Evolutionary conservation across 2,797 vertebrate species (phyloP), one percentile per base, ranked within the genome.

Genomic region (Etheostoma nigrum): DNA sequence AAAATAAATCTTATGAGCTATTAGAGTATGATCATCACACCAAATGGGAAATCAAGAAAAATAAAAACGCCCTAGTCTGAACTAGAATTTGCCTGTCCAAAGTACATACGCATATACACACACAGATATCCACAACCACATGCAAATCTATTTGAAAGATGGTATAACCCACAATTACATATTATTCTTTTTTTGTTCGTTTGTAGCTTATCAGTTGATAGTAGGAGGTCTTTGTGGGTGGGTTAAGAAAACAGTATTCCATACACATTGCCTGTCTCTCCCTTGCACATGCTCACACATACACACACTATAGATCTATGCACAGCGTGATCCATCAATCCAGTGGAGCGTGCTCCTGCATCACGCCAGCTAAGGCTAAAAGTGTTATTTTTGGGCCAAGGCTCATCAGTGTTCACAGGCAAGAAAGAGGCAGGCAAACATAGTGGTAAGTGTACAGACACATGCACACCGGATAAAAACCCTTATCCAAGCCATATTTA

Each of bases 311-410:
- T 79, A 87, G 86, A 88, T 88, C 84, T 55, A 62, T 59, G 76
- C 86, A 79, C 90, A 82, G 86, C 68, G 25, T 85, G 91, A 90
- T 85, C 87, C 85, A 83, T 92, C 86, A 91, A 63, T 88, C 84
- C 84, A 85, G 82, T 51, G 51, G 79, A 92, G 88, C 87, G 69
- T 93, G 86, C 49, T 82, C 83, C 81, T 79, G 84, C 82, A 88
- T 88, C 88, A 68, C 77, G 81, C 82, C 70, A 88, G 88, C 89
- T 85, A 84, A 86, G 87, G 68, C 81, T 53, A 58, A 27, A 27
- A 60, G 66, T 85, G 92, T 92, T 95, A 95, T 95, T 94, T 94
- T 95, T 87, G 91, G 91, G 89, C 86, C 82, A 62, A 66, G 75
- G 70, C 84, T 92, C 83, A 79, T 92, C 82, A 83, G 72, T 84